Evolutionary conservation across 1,140 invertebrate genomes (phyloP).

Genomic region (Aphelenchoides fujianensis): DNA sequence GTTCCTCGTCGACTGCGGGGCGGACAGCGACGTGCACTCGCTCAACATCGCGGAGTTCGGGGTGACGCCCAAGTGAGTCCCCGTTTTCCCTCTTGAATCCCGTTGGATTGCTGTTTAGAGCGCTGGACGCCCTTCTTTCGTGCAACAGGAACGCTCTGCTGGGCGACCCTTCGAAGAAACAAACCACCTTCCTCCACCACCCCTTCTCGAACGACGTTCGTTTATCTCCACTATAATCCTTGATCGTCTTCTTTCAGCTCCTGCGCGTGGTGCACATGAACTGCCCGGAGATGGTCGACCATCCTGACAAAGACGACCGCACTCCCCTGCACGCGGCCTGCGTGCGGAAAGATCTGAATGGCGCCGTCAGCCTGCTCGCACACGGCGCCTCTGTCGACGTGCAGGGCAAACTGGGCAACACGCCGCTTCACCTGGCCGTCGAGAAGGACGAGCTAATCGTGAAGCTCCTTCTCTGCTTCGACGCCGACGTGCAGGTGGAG

Average conservation of each 20-base stretch:
- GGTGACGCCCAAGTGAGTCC: neutral
- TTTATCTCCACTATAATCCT: no score
- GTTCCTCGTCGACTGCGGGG: constrained; percentile 10
- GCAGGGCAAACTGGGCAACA: constrained; percentile 24
- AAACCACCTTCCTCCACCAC: no score
- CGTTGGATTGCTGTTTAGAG: constrained; percentile 2
- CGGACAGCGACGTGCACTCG: neutral
- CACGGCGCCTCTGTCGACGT: constrained; percentile 21
- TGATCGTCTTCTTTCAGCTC: no score
- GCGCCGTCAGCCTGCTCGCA: constrained; percentile 17
- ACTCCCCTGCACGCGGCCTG: neutral
- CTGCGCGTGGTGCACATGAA: neutral
- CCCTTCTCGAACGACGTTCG: no score
- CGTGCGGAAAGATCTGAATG: constrained; percentile 12
- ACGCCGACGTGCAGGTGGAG: constrained; percentile 17
- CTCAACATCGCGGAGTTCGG: constrained; percentile 1
- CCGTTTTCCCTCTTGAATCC: neutral
- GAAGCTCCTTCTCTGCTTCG: constrained; percentile 29
- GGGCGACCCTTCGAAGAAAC: no score
- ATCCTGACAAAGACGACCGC: constrained; percentile 7
- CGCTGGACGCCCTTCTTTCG: neutral
- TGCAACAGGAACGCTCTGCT: no score
- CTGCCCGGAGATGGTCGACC: neutral
- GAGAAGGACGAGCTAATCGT: constrained; percentile 24
- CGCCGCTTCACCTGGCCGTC: constrained; percentile 27